Evolutionary conservation across 2,113 vertebrate genomes (phyloP), one percentile per base, ranked within the genome.

Genomic region (Vanacampus margaritifer): DNA sequence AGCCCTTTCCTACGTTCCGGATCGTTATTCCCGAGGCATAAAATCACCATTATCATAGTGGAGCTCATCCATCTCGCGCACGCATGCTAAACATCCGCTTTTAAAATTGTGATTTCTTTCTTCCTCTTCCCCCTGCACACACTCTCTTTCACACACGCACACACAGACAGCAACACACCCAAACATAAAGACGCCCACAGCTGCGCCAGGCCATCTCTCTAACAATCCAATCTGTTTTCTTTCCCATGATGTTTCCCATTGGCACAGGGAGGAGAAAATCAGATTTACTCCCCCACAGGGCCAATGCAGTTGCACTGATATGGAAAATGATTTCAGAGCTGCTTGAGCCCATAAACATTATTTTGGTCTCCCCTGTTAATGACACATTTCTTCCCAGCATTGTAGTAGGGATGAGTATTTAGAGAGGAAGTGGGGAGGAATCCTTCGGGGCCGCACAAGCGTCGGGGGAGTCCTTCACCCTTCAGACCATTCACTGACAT

Each of bases 171-270:
- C 51, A 77, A 79, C 72, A 72, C 77, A 81, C 76, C 81, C 85
- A 75, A 78, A 79, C 63, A 84, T 69, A 86, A 73, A 79, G 84
- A 85, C 84, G 84, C 88, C 89, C 81, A 91, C 87, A 88, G 88
- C 89, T 88, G 87, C 71, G 76, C 86, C 83, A 88, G 85, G 79
- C 84, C 84, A 79, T 88, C 85, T 82, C 79, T 86, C 78, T 74
- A 85, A 90, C 87, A 90, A 88, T 90, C 86, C 89, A 89, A 89
- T 87, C 82, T 89, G 85, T 86, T 88, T 88, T 82, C 86, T 88
- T 89, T 90, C 87, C 89, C 90, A 91, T 91, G 87, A 90, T 89
- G 88, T 88, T 89, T 90, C 88, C 89, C 89, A 87, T 88, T 91
- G 89, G 90, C 89, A 91, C 88, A 72, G 74, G 68, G 78, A 87